Evolutionary conservation across 2,797 vertebrate species (phyloP).

Genomic region (Dromococcyx pavoninus): DNA sequence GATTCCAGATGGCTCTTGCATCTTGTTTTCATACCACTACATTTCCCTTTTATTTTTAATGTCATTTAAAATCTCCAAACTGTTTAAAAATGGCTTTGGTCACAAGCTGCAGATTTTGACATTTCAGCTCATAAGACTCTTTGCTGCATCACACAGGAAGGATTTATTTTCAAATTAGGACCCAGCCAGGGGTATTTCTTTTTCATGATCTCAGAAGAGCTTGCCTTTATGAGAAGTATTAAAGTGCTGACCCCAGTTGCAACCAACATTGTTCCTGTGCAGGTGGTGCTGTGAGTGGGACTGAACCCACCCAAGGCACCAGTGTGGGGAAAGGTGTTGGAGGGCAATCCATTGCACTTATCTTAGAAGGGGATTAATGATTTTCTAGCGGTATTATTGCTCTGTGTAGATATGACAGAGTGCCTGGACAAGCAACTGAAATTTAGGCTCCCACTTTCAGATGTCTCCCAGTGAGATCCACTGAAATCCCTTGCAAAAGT

Average conservation of each 20-base stretch:
- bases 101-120: neutral
- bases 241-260: rapidly evolving
- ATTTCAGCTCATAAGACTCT: neutral
- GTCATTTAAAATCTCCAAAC: conserved; percentile 1
- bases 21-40: neutral
- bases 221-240: neutral
- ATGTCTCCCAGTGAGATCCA: neutral
- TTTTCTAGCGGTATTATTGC: neutral
- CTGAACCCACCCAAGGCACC: neutral
- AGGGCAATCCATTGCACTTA: neutral
- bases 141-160: neutral
- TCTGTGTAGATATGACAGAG: neutral
- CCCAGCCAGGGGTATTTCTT: neutral
- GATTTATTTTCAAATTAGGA: conserved; percentile 11
- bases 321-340: neutral
- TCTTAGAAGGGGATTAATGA: neutral
- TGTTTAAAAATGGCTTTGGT: neutral
- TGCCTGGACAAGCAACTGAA: neutral
- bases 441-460: neutral
- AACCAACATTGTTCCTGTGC: rapidly evolving
- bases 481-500: neutral
- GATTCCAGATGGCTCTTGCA: conserved; percentile 37
- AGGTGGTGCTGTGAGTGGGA: neutral
- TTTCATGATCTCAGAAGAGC: neutral
- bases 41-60: conserved; percentile 35